Conservation (phyloP, 2,888 invertebrate genomes). For the Slavum lentiscoides region DNA sequence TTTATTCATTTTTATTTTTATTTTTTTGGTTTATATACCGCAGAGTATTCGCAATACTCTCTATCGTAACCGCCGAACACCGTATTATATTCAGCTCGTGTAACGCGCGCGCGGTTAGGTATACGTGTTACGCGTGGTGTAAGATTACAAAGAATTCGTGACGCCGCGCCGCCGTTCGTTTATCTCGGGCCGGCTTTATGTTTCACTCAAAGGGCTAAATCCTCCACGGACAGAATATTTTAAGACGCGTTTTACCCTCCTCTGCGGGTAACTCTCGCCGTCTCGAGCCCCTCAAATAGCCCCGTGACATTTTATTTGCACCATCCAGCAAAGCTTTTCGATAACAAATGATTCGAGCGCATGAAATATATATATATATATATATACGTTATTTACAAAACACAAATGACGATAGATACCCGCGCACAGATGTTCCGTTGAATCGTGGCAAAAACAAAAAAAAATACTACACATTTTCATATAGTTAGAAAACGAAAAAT, state of each 20-base stretch:
- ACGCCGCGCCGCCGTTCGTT: neutral
- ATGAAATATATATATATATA: neutral
- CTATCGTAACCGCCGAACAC: neutral
- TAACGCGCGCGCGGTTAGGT: neutral
- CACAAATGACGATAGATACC: conserved; percentile 4
- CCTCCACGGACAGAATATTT: conserved; percentile 22
- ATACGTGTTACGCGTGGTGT: neutral
- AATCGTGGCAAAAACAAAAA: neutral
- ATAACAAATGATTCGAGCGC: conserved; percentile 28
- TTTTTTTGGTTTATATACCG: too few relatives aligned
- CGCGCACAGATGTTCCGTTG: neutral
- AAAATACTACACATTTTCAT: neutral
- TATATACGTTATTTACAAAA: neutral
- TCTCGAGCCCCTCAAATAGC: neutral
- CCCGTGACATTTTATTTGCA: conserved; percentile 25
- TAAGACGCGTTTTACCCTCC: neutral
- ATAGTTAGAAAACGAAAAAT: too few relatives aligned
- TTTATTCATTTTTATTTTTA: too few relatives aligned
- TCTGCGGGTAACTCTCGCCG: neutral
- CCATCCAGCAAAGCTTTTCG: conserved; percentile 28
- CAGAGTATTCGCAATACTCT: too few relatives aligned
- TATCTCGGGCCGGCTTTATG: conserved; percentile 37
- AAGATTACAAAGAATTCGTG: conserved; percentile 10
- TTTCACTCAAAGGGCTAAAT: conserved; percentile 24
- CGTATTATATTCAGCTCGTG: neutral